phyloP scores from a whole-genome alignment of 2,797 vertebrate genomes.

The Spinus olivaceus region DNA sequence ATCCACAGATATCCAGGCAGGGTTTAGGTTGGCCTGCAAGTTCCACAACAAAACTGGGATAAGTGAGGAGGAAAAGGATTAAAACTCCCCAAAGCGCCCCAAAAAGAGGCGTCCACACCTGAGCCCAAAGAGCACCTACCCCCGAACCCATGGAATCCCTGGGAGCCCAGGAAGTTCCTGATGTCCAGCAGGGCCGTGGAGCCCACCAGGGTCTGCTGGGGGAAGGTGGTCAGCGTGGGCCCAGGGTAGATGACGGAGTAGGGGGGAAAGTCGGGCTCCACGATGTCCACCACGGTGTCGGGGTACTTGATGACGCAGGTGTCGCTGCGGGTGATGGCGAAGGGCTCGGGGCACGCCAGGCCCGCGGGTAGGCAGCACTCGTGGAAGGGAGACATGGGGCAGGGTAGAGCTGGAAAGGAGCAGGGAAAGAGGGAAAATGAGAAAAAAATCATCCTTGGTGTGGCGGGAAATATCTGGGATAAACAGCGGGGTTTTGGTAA shows the following conservation, averaged over 20 bases:
- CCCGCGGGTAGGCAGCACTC: neutral
- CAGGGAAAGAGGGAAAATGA: neutral
- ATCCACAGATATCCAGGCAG: neutral
- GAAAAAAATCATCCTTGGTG: neutral
- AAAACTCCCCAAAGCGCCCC: neutral
- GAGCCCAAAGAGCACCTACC: neutral
- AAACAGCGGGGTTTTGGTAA: fast-evolving
- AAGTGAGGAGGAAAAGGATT: neutral
- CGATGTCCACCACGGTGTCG: conserved; percentile 34
- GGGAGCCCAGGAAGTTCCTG: neutral
- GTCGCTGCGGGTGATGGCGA: conserved; percentile 2
- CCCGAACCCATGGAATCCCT: neutral
- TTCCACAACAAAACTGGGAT: neutral
- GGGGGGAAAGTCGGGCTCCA: neutral
- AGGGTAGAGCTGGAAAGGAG: neutral
- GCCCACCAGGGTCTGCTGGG: conserved; percentile 50
- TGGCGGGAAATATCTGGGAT: fast-evolving
- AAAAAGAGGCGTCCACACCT: fast-evolving
- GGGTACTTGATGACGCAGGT: conserved; percentile 25
- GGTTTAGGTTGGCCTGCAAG: conserved; percentile 3
- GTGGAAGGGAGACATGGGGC: conserved; percentile 35
- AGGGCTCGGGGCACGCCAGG: neutral
- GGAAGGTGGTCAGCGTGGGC: conserved; percentile 57
- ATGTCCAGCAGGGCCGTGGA: neutral
- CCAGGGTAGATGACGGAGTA: conserved; percentile 36